Evolutionary conservation across 1,140 invertebrate species (phyloP).

Genomic region (Tetramorium alpestre): DNA sequence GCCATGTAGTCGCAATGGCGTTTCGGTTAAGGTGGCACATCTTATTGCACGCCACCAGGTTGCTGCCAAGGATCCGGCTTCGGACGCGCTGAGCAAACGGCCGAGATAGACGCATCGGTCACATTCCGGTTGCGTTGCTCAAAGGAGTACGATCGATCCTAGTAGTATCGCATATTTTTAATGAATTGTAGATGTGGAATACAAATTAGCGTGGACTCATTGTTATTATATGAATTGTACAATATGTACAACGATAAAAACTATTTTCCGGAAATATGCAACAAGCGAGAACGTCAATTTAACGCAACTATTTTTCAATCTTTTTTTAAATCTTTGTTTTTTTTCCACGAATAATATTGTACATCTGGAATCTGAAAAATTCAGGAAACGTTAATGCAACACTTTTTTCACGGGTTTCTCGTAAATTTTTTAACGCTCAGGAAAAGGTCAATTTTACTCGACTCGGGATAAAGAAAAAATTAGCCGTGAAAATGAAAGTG

Average conservation of each 20-base stretch:
- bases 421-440: not conserved
- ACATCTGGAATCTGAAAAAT: not conserved
- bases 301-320: not conserved
- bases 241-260: not conserved
- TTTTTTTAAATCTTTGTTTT: not conserved
- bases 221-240: not conserved
- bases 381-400: not conserved
- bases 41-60: slow-evolving; percentile 58
- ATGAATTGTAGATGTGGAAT: not conserved
- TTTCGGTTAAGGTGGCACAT: slow-evolving; percentile 66
- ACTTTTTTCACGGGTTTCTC: too few relatives aligned
- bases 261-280: not conserved
- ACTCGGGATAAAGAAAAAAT: not conserved
- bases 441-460: not conserved
- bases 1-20: slow-evolving; percentile 57
- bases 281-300: not conserved
- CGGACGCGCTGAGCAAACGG: slow-evolving; percentile 12
- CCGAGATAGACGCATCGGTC: not conserved
- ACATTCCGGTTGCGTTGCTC: slow-evolving; percentile 5
- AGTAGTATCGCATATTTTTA: slow-evolving; percentile 1
- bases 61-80: slow-evolving; percentile 13
- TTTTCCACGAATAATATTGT: not conserved
- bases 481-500: not conserved
- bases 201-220: not conserved
- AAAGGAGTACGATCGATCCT: not conserved